Percentiles rank a stretch among this genome's conserved stretches.
Evolutionary conservation across 2,888 invertebrate species (phyloP).

Genomic region (Drosophila neutralis): DNA sequence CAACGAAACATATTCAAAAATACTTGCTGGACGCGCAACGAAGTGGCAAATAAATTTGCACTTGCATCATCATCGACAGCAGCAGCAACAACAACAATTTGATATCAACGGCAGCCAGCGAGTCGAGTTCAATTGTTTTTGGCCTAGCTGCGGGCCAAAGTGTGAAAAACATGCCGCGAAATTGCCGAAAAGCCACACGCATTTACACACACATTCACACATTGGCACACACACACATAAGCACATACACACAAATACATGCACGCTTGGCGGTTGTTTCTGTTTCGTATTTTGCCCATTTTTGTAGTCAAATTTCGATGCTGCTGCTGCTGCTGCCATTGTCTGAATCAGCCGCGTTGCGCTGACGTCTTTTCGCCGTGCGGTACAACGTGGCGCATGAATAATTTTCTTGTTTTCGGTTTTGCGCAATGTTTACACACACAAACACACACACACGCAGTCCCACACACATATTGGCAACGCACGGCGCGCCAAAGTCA

Average conservation of each 20-base stretch:
- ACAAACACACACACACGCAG: constrained; percentile 23
- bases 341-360: constrained; percentile 70
- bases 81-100: constrained; percentile 25
- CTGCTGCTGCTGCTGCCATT: constrained; percentile 50
- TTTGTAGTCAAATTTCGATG: constrained; percentile 76
- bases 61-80: constrained; percentile 66
- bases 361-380: constrained; percentile 62
- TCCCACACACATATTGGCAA: constrained; percentile 36
- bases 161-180: constrained; percentile 78
- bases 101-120: constrained; percentile 67
- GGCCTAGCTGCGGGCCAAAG: constrained; percentile 64
- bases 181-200: constrained; percentile 72
- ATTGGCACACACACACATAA: constrained; percentile 3
- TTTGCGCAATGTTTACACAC: constrained; percentile 76
- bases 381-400: constrained; percentile 76
- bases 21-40: constrained; percentile 54
- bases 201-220: constrained; percentile 27
- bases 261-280: constrained; percentile 35
- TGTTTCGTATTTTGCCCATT: constrained; percentile 76
- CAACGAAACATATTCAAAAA: constrained; percentile 43
- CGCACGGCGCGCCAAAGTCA: constrained; percentile 68
- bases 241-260: constrained; percentile 14
- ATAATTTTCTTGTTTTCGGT: constrained; percentile 65
- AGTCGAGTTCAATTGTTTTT: constrained; percentile 75
- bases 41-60: constrained; percentile 80